Conservation (phyloP, 2,113 vertebrate species). For the Bothrops jararaca region DNA sequence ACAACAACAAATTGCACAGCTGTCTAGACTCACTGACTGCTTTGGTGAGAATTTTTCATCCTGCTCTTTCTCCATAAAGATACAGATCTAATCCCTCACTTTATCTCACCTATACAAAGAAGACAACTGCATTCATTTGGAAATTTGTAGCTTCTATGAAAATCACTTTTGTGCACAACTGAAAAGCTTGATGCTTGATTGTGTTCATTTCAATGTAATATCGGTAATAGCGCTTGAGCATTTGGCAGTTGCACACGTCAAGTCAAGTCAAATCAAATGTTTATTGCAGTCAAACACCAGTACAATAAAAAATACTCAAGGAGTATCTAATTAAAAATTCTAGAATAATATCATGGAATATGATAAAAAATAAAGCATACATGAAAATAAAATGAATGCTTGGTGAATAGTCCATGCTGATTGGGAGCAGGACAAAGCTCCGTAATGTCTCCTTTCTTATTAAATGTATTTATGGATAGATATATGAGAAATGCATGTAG, state of each 20-base stretch:
- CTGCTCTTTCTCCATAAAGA: neutral
- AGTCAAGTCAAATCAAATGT: neutral
- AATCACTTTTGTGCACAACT: neutral
- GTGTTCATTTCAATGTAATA: neutral
- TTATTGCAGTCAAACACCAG: neutral
- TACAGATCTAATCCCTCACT: constrained; percentile 11
- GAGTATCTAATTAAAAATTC: neutral
- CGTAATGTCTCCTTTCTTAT: too few relatives aligned
- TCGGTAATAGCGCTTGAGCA: neutral
- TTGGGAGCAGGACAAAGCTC: too few relatives aligned
- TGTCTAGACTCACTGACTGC: constrained; percentile 29
- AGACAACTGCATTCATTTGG: neutral
- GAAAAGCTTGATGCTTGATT: neutral
- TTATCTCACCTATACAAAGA: constrained; percentile 23
- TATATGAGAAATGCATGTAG: too few relatives aligned
- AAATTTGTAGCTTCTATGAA: neutral
- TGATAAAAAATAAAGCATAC: too few relatives aligned
- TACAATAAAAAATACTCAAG: neutral
- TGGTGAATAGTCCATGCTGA: too few relatives aligned
- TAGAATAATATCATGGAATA: neutral
- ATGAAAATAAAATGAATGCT: too few relatives aligned
- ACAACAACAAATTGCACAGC: neutral
- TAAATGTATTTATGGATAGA: too few relatives aligned
- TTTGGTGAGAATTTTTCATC: constrained; percentile 42
- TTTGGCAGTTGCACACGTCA: neutral